These are phyloP conservation scores for Drosophila atroscutellata DNA, from an alignment of 2,888 invertebrate genomes.

Conservation along the genomic window DNA sequence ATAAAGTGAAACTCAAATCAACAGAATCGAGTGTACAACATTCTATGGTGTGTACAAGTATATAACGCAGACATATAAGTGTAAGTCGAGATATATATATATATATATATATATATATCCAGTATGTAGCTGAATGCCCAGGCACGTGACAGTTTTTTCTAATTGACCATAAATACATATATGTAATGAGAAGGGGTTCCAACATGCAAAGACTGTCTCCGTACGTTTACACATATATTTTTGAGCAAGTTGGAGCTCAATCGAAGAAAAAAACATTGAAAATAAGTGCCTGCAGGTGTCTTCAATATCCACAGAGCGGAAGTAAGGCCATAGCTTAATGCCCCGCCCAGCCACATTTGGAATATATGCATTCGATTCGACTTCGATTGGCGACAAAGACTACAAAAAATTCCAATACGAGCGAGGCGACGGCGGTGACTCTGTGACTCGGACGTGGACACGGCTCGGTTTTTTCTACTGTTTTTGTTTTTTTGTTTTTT, in stretches of 20 bases:
- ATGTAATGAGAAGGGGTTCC: conserved; percentile 56
- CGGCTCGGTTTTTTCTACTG: conserved; percentile 31
- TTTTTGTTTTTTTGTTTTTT: not conserved
- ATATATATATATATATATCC: conserved; percentile 21
- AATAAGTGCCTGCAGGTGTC: not conserved
- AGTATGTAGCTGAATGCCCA: conserved; percentile 23
- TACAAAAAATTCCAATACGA: conserved; percentile 45
- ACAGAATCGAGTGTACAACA: conserved; percentile 14
- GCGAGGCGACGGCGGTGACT: conserved; percentile 12
- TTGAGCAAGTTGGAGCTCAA: conserved; percentile 9
- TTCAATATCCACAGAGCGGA: conserved; percentile 44
- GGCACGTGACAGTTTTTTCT: conserved; percentile 74
- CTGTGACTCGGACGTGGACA: conserved; percentile 52
- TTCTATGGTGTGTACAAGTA: conserved; percentile 10
- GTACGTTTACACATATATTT: not conserved
- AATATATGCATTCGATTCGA: conserved; percentile 28
- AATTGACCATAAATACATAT: conserved; percentile 64
- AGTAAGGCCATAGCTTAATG: conserved; percentile 43
- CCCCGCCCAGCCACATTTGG: conserved; percentile 35
- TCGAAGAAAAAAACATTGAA: not conserved
- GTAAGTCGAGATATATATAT: conserved; percentile 44
- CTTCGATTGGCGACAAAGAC: conserved; percentile 24
- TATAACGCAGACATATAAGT: conserved; percentile 24
- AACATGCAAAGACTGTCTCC: conserved; percentile 13
- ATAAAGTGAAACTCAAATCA: conserved; percentile 28